phyloP scores from a whole-genome alignment of 2,113 vertebrate species.

The Coptodon bakossiorum region DNA sequence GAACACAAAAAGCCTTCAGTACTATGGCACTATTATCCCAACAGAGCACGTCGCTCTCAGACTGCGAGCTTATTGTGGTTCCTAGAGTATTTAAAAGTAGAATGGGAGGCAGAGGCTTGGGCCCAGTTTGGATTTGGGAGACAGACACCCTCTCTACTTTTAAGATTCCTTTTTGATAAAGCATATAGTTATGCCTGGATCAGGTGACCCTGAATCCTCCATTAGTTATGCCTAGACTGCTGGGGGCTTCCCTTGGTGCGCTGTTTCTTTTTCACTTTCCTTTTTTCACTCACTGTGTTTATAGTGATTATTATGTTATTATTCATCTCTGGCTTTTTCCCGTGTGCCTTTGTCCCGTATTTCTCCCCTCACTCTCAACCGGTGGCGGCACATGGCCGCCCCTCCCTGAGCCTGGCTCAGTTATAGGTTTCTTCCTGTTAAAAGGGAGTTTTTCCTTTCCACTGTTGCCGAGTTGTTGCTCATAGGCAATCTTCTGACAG shows the following conservation, averaged over 20 bases:
- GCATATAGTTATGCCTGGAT: background rate
- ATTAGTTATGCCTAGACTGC: background rate
- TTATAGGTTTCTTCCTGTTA: background rate
- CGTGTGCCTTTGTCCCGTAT: background rate
- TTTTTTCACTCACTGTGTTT: background rate
- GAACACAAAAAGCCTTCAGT: background rate
- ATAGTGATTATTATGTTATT: background rate
- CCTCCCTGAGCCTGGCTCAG: background rate
- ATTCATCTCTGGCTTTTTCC: background rate
- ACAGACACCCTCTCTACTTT: background rate
- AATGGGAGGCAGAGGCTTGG: background rate
- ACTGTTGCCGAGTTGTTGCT: background rate
- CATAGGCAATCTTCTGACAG: background rate
- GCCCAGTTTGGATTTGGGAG: background rate
- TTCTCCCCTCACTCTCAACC: background rate
- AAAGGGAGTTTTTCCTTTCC: background rate
- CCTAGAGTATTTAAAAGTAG: background rate
- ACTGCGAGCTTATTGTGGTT: background rate
- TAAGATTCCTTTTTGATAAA: background rate
- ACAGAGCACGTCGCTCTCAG: background rate
- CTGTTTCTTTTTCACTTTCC: background rate
- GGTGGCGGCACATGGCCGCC: background rate
- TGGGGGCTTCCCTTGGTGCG: background rate
- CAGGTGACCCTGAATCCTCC: background rate
- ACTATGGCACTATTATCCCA: background rate